Evolutionary conservation across 2,888 invertebrate species (phyloP).

Genomic region (Apamea anceps): DNA sequence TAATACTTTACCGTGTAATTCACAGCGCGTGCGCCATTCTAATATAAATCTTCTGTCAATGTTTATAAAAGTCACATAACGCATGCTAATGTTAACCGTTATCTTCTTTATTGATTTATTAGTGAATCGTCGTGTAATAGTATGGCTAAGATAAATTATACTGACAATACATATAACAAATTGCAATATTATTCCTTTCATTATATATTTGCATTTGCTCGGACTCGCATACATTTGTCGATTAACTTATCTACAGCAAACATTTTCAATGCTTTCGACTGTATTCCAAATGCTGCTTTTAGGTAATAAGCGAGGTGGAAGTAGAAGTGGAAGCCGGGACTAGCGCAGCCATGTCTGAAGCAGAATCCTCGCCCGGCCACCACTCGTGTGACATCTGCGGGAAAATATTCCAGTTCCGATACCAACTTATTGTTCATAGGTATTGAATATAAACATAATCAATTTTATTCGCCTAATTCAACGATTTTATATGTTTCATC

Average conservation of each 20-base stretch:
- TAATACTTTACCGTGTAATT: background rate
- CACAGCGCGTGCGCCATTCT: background rate
- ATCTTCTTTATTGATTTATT: background rate
- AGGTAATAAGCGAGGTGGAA: conserved; percentile 84
- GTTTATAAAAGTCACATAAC: background rate
- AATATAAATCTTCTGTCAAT: background rate
- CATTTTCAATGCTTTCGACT: background rate
- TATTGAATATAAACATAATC: conserved; percentile 62
- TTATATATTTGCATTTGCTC: background rate
- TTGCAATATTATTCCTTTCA: background rate
- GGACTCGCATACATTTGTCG: background rate
- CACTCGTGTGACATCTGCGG: conserved; percentile 96
- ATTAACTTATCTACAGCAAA: background rate
- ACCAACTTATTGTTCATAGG: conserved; percentile 96
- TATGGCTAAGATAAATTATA: conserved; percentile 5
- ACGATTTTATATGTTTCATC: conserved; percentile 3
- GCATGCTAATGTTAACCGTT: background rate
- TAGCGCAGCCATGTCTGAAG: conserved; percentile 88
- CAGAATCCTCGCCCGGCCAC: conserved; percentile 92
- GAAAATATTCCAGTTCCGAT: conserved; percentile 96
- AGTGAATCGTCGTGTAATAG: background rate
- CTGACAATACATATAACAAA: background rate
- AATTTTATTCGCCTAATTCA: conserved; percentile 17
- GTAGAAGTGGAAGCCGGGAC: conserved; percentile 90
- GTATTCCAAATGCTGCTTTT: conserved; percentile 24